These are phyloP conservation scores for Cryptophagus acutangulus DNA, from an alignment of 2,888 invertebrate species.

Conservation along the genomic window DNA sequence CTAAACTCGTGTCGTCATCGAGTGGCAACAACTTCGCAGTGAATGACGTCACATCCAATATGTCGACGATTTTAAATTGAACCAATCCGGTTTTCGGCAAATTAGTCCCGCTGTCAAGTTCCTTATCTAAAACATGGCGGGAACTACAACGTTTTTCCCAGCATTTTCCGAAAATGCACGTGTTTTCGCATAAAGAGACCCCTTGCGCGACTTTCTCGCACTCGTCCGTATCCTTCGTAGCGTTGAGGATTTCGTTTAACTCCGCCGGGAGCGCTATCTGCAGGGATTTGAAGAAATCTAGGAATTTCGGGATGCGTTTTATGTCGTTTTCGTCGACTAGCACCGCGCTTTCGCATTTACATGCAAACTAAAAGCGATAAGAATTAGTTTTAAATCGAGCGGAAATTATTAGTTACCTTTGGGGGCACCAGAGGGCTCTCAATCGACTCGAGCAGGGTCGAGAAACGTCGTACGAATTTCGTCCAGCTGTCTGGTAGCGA, in stretches of 20 bases:
- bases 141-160: conserved; percentile 53
- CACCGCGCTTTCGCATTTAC: conserved; percentile 25
- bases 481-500: conserved; percentile 63
- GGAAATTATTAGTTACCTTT: conserved; percentile 38
- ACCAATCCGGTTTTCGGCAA: conserved; percentile 55
- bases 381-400: conserved; percentile 9
- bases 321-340: conserved; percentile 45
- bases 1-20: too few species aligned
- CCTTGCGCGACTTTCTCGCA: conserved; percentile 48
- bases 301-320: conserved; percentile 42
- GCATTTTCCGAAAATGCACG: conserved; percentile 65
- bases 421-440: conserved; percentile 39
- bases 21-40: conserved; percentile 58
- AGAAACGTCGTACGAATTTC: conserved; percentile 65
- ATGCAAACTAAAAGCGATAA: conserved; percentile 24
- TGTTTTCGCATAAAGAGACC: conserved; percentile 54
- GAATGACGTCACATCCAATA: conserved; percentile 59
- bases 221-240: conserved; percentile 21
- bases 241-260: conserved; percentile 5
- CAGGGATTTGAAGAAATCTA: conserved; percentile 30
- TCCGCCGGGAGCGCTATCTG: conserved; percentile 7
- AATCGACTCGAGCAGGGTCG: conserved; percentile 61
- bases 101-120: conserved; percentile 52
- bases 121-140: conserved; percentile 59
- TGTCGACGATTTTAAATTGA: conserved; percentile 54